Evolutionary conservation across 92 coral and sea anemone genomes (phyloP), one percentile per base, ranked within the genome.

Genomic region (Epizoanthus rinbou): DNA sequence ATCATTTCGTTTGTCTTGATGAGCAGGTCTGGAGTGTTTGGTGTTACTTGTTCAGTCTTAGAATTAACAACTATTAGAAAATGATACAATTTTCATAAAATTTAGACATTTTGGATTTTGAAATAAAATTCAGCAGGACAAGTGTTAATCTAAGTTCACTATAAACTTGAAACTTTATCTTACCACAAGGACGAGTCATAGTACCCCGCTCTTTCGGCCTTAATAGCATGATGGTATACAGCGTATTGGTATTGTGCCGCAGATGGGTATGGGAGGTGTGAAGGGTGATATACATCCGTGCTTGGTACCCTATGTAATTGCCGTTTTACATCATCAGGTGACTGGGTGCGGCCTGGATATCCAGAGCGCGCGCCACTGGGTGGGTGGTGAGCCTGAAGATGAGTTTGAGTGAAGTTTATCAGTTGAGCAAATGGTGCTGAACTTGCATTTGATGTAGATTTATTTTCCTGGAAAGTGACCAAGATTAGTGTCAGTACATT

Each of bases 351-450:
- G 18, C 87, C 88, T 19, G 86, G 88, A 57, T 91, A 87, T 22
- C 93, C 95, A 4, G 87, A 18, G 22, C 87, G 89, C 23, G 83
- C 73, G 1, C 94, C 93, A 24, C 90, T 76, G 35, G 87, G 85
- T 60, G 90, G 86, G 80, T 91, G 95, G 63, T 88, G 90, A 79
- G 74, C 89, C 68, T 91, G 89, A 28, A 91, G 94, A 67, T 91
- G 92, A 43, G 82, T 78, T 13, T 78, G 57, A 2, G 90, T 90
- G 69, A 93, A 93, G 37, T 90, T 85, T 7, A 93, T 78, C 17
- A 93, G 83, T 53, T 89, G 94, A 28, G 98, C 98, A 72, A 93
- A 88, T 23, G 98, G 98, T 15, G 98, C 98, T 6, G 91, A 81
- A 76, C 93, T 91, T 45, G 98, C 91, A 85, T 87, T 92, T 33